Conservation (phyloP, 1,140 invertebrate genomes). For the Schlechtendalia chinensis region DNA sequence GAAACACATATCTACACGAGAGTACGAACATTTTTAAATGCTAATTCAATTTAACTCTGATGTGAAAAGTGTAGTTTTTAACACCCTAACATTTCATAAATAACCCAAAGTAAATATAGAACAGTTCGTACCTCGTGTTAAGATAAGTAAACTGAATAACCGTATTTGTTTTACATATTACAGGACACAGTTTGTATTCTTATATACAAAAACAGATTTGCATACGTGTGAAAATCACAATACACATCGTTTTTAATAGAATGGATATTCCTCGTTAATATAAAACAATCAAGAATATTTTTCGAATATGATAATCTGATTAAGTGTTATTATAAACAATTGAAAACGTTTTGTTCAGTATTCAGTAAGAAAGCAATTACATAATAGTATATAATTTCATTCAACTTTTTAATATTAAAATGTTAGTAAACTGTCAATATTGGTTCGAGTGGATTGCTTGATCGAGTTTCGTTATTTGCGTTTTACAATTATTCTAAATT, state of each 20-base stretch:
- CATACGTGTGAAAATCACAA: not conserved
- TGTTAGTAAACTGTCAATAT: no score
- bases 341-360: no score
- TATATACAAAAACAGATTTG: not conserved
- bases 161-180: slow-evolving; percentile 35
- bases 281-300: no score
- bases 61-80: not conserved
- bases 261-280: not conserved
- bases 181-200: not conserved
- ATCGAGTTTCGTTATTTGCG: no score
- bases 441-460: no score
- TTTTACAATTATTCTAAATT: no score
- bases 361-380: no score
- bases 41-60: not conserved
- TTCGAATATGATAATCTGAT: no score
- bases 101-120: not conserved
- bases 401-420: no score
- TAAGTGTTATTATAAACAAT: no score
- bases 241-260: not conserved
- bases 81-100: not conserved
- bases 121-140: not conserved
- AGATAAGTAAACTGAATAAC: slow-evolving; percentile 1
- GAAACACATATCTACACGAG: not conserved
- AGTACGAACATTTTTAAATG: not conserved
- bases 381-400: no score